A percentile compares a stretch with the other conserved stretches of the same genome.
Evolutionary conservation across 2,113 vertebrate species (phyloP).

Genomic region (Cyanistes caeruleus): DNA sequence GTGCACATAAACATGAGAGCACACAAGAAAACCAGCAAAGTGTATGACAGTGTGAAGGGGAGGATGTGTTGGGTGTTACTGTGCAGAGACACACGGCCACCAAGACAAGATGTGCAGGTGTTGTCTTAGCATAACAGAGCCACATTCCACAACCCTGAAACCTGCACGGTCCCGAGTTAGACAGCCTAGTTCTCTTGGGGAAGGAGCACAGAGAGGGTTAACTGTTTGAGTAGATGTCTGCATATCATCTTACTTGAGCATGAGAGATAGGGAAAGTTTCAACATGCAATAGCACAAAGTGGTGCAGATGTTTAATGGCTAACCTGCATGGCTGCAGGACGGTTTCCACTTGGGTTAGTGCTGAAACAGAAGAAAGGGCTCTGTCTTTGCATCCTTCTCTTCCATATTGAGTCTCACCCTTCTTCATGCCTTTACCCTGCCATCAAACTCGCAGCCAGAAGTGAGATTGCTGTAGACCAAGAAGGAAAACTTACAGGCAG

Average conservation of each 20-base stretch:
- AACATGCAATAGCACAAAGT: background rate
- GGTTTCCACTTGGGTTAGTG: background rate
- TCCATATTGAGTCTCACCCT: background rate
- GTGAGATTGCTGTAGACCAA: background rate
- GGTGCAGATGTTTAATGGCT: background rate
- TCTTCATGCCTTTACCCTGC: background rate
- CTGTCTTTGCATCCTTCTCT: background rate
- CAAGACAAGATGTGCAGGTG: background rate
- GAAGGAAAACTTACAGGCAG: background rate
- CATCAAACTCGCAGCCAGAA: background rate
- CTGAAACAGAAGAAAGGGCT: background rate
- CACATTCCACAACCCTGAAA: background rate
- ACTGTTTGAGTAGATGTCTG: background rate
- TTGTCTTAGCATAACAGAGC: background rate
- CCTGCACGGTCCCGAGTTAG: background rate
- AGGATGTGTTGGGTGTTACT: background rate
- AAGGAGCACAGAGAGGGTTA: background rate
- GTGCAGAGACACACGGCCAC: background rate
- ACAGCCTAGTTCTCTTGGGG: background rate
- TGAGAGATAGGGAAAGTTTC: background rate
- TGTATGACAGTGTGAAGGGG: background rate
- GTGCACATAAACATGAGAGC: background rate
- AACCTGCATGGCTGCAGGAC: background rate
- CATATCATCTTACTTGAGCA: background rate
- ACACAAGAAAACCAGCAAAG: background rate